A percentile compares a stretch with the other conserved stretches of the same genome.
Evolutionary conservation across 2,888 invertebrate species (phyloP).

Genomic region (Drosophila longiperda): DNA sequence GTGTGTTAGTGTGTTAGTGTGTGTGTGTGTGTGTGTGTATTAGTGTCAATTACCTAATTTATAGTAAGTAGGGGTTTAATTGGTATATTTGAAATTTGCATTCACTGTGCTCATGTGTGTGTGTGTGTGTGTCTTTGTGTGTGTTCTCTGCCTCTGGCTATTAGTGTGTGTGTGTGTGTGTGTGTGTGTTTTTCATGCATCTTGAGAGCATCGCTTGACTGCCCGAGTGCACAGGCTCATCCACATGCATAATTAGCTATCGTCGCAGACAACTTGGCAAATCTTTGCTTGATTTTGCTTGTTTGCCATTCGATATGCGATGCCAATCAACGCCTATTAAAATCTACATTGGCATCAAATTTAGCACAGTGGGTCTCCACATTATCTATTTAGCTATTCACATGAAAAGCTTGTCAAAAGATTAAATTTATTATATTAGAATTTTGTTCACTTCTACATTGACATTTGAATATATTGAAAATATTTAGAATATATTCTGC

Average conservation of each 20-base stretch:
- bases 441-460: neutral
- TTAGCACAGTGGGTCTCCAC: constrained; percentile 31
- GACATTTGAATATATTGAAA: neutral
- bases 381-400: neutral
- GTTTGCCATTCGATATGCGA: constrained; percentile 19
- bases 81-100: constrained; percentile 38
- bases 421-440: too few species aligned
- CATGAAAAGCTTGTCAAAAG: neutral
- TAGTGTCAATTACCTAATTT: constrained; percentile 50
- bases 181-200: constrained; percentile 48
- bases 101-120: constrained; percentile 32
- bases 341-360: constrained; percentile 7
- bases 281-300: neutral
- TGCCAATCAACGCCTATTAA: constrained; percentile 41
- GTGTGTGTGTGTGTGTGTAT: constrained; percentile 18
- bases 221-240: constrained; percentile 50
- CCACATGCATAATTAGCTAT: constrained; percentile 46
- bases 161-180: constrained; percentile 23
- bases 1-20: too few species aligned
- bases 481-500: neutral
- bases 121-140: constrained; percentile 16
- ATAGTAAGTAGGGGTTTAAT: constrained; percentile 19
- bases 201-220: constrained; percentile 37
- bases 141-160: neutral
- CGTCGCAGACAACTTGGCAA: constrained; percentile 20